Conservation (phyloP, 2,888 invertebrate genomes). For the Plebejus argus region DNA sequence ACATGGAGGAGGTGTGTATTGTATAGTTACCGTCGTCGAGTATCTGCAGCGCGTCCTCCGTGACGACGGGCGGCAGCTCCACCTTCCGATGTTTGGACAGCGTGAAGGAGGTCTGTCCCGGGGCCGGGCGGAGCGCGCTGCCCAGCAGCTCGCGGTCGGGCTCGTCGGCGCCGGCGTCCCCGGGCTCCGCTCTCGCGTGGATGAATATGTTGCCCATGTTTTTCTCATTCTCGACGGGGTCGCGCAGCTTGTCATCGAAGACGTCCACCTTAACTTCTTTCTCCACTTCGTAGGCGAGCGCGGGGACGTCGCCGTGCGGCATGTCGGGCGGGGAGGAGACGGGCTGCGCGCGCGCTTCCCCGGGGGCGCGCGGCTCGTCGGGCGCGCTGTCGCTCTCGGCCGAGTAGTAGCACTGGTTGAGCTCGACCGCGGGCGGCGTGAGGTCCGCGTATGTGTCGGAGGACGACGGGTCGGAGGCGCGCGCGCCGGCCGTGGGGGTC, state of each 20-base stretch:
- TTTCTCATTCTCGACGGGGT: constrained; percentile 67
- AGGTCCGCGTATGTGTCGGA: constrained; percentile 89
- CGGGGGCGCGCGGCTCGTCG: constrained; percentile 64
- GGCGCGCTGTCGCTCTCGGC: constrained; percentile 80
- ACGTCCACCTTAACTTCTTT: constrained; percentile 70
- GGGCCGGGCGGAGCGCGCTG: constrained; percentile 68
- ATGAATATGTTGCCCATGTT: constrained; percentile 71
- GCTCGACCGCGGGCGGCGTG: constrained; percentile 82
- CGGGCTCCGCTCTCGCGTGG: constrained; percentile 55
- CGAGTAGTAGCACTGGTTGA: constrained; percentile 83
- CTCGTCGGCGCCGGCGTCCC: constrained; percentile 60
- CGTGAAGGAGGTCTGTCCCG: constrained; percentile 79
- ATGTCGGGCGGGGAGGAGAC: constrained; percentile 53
- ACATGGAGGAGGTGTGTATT: neutral
- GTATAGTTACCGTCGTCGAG: constrained; percentile 64
- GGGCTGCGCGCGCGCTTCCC: constrained; percentile 49
- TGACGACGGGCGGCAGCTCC: constrained; percentile 77
- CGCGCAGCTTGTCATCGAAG: constrained; percentile 61
- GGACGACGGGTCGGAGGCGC: constrained; percentile 82
- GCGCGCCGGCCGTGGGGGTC: constrained; percentile 65
- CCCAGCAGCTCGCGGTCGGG: constrained; percentile 72
- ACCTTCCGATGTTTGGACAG: constrained; percentile 83
- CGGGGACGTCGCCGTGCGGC: constrained; percentile 67
- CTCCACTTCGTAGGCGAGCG: constrained; percentile 58
- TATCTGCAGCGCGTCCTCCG: constrained; percentile 60